Evolutionary conservation across 2,888 invertebrate species (phyloP).

Genomic region (Trissolcus brochymenae): DNA sequence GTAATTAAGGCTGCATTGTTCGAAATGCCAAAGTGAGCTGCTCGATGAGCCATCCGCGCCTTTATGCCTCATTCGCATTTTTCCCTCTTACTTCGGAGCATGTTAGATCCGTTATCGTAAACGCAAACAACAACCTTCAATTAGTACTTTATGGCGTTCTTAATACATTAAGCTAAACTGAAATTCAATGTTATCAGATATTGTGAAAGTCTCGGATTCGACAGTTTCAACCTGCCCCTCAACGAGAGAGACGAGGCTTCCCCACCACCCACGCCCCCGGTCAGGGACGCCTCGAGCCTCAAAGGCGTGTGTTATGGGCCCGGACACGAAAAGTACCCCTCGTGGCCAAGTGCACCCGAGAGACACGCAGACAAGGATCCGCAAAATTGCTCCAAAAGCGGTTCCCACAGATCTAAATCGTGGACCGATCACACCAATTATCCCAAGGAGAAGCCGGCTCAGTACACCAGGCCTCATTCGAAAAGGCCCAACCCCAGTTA

Average conservation of each 20-base stretch:
- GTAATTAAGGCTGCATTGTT: slow-evolving; percentile 48
- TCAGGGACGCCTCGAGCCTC: slow-evolving; percentile 82
- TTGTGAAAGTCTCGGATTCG: slow-evolving; percentile 75
- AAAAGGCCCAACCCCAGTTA: slow-evolving; percentile 80
- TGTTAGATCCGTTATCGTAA: slow-evolving; percentile 44
- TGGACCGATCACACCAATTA: slow-evolving; percentile 85
- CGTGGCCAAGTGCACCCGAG: slow-evolving; percentile 83
- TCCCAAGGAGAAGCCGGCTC: slow-evolving; percentile 82
- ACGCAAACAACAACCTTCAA: slow-evolving; percentile 56
- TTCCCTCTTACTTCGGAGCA: slow-evolving; percentile 43
- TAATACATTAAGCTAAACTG: slow-evolving; percentile 50
- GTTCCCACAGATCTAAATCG: slow-evolving; percentile 82
- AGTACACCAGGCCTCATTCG: slow-evolving; percentile 81
- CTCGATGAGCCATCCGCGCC: slow-evolving; percentile 43
- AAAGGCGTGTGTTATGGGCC: slow-evolving; percentile 83
- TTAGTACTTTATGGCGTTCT: slow-evolving; percentile 52
- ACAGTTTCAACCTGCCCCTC: slow-evolving; percentile 73
- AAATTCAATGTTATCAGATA: slow-evolving; percentile 66
- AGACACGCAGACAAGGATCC: slow-evolving; percentile 77
- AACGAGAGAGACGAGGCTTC: slow-evolving; percentile 77
- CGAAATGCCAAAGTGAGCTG: slow-evolving; percentile 36
- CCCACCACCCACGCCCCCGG: slow-evolving; percentile 80
- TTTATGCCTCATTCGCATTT: slow-evolving; percentile 40
- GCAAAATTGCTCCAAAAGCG: slow-evolving; percentile 74
- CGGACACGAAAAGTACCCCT: slow-evolving; percentile 86